Percentiles rank a stretch among this genome's conserved stretches.
phyloP scores from a whole-genome alignment of 2,797 vertebrate genomes.

The Triplophysa yarkandensis region DNA sequence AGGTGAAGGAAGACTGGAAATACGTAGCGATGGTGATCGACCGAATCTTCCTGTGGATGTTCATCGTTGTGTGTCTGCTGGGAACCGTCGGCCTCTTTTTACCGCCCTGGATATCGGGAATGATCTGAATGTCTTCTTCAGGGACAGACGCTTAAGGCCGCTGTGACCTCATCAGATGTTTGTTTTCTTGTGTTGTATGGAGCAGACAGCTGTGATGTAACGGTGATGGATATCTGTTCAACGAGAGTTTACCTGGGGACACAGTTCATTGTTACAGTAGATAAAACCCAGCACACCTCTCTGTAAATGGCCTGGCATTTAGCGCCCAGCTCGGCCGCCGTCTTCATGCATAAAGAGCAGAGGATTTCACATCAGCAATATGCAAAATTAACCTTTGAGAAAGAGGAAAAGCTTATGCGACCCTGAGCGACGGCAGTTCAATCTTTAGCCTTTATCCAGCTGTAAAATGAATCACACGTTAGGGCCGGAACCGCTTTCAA shows the following conservation, averaged over 20 bases:
- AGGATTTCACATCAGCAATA: constrained; percentile 35
- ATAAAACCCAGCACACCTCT: constrained; percentile 34
- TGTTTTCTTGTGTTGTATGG: background rate
- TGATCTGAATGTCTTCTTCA: constrained; percentile 74
- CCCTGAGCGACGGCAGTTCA: constrained; percentile 34
- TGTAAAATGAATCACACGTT: constrained; percentile 28
- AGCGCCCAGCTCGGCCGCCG: constrained; percentile 10
- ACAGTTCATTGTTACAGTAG: constrained; percentile 32
- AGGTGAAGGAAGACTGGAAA: constrained; percentile 93
- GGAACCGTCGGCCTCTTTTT: constrained; percentile 87
- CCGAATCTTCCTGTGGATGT: constrained; percentile 90
- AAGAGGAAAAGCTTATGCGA: constrained; percentile 35
- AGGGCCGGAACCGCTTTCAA: constrained; percentile 23
- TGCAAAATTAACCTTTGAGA: constrained; percentile 55
- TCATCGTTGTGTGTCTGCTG: constrained; percentile 85
- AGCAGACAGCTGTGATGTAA: constrained; percentile 20
- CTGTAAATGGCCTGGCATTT: constrained; percentile 49
- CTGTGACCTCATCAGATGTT: constrained; percentile 11
- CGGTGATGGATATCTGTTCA: constrained; percentile 17
- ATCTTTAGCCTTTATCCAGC: constrained; percentile 39
- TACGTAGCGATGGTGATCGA: constrained; percentile 90
- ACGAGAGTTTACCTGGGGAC: constrained; percentile 42
- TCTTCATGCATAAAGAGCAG: constrained; percentile 31
- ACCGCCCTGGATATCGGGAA: constrained; percentile 85
- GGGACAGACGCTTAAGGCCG: constrained; percentile 15